Base-by-base conservation (phyloP, 1,140 invertebrate species). In the Drosophila setifemur region DNA sequence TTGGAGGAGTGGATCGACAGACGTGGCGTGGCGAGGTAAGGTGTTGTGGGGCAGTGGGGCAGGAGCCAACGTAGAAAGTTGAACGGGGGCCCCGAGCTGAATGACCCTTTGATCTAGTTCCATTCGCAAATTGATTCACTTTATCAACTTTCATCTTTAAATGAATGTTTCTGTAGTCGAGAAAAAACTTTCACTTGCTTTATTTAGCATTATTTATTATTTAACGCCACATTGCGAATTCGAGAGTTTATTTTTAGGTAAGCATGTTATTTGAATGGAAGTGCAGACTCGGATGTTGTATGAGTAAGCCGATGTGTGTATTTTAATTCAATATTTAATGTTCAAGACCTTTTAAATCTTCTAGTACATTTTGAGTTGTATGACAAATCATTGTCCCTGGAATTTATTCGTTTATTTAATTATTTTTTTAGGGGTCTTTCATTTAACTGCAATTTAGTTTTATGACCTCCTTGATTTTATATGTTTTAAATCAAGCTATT, bases 21-120 rank as follows among this genome's bases (percentile, higher is more conserved):
- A n/a, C n/a, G n/a, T n/a, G 50, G 31, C 2, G 2, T 3, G 14
- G 1, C 6, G 26, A 12, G 33, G 14, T 7, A 37, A 18, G 33
- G 14, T 16, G 8, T 19, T n/a, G 16, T 8, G 49, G 8, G 7
- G 3, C n/a, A n/a, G n/a, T n/a, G 12, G 5, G 8, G 7, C 5
- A 16, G 14, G 3, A n/a, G n/a, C n/a, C n/a, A n/a, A n/a, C 1
- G 4, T 35, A n/a, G 16, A 54, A 12, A 31, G 43, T 21, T n/a
- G n/a, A 55, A 25, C 25, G 16, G 35, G 16, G 28, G 14, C 12
- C 18, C 9, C 8, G 33, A 49, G 61, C 39, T 43, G 61, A 23
- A 33, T 66, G 63, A 66, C 48, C 64, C 49, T 69, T 68, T 55
- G 39, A 55, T 69, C 66, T 69, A 67, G 66, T 69, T 68, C 64